phyloP scores from a whole-genome alignment of 1,140 invertebrate genomes.

The Pentalonia nigronervosa region DNA sequence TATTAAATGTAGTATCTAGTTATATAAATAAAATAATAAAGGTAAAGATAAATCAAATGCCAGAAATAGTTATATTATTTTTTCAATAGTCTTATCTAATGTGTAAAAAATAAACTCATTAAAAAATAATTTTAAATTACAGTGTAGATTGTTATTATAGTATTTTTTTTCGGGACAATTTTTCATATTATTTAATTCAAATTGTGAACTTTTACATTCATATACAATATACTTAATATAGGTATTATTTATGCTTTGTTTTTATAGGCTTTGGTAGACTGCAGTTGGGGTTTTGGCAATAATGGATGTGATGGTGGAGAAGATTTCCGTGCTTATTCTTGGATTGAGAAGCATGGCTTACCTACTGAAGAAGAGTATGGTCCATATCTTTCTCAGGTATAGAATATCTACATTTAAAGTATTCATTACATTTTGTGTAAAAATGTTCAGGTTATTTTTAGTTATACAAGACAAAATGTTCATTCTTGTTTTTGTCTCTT shows the following conservation, averaged over 20 bases:
- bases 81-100: not conserved
- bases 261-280: slow-evolving; percentile 85
- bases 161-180: not conserved
- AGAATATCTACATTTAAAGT: slow-evolving; percentile 5
- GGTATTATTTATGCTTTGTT: not conserved
- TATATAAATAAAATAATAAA: not conserved
- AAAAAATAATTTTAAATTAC: not conserved
- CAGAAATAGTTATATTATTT: not conserved
- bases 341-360: slow-evolving; percentile 89
- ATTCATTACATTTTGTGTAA: not conserved
- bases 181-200: not conserved
- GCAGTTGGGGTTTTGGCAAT: slow-evolving; percentile 94
- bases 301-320: slow-evolving; percentile 97
- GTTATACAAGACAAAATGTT: not conserved
- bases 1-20: not conserved
- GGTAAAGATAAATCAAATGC: too few relatives aligned
- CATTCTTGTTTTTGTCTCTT: too few relatives aligned
- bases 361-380: slow-evolving; percentile 91
- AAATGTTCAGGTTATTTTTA: not conserved
- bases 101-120: not conserved
- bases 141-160: not conserved
- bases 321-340: slow-evolving; percentile 89
- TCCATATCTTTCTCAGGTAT: slow-evolving; percentile 85
- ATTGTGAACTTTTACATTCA: not conserved
- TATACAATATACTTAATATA: slow-evolving; percentile 60